A percentile compares a stretch with the other conserved stretches of the same genome.
phyloP scores from a whole-genome alignment of 2,113 vertebrate genomes.

The Cephalopterus ornatus region DNA sequence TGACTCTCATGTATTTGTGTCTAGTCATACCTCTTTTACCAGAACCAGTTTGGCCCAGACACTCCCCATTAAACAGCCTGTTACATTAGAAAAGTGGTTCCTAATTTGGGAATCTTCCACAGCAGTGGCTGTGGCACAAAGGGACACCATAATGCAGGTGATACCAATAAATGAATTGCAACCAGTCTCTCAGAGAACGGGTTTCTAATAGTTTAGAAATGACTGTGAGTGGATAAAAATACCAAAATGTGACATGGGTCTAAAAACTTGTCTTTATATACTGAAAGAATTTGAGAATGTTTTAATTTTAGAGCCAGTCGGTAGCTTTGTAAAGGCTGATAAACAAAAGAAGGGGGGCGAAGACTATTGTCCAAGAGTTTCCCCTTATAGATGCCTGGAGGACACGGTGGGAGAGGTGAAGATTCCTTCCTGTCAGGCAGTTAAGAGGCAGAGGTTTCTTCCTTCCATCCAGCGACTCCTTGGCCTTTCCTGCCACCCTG shows the following conservation, averaged over 20 bases:
- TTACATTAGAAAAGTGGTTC: background rate
- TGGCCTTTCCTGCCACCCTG: background rate
- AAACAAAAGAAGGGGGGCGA: background rate
- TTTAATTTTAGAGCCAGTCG: background rate
- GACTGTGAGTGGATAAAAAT: background rate
- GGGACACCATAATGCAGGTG: background rate
- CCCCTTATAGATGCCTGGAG: background rate
- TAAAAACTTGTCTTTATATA: background rate
- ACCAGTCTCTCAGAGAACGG: background rate
- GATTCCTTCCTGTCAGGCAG: background rate
- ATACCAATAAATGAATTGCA: background rate
- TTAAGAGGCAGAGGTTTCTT: background rate
- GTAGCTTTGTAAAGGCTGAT: background rate
- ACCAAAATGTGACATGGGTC: background rate
- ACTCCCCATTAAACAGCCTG: background rate
- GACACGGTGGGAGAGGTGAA: background rate
- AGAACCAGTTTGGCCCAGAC: background rate
- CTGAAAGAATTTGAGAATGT: background rate
- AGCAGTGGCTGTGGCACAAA: background rate
- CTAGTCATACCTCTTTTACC: background rate
- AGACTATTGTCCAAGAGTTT: background rate
- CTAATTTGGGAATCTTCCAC: background rate
- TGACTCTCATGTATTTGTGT: background rate
- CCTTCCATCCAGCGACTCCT: background rate
- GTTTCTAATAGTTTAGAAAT: background rate